Conservation (phyloP, 2,113 vertebrate genomes). For the Cyprinodon tularosa region DNA sequence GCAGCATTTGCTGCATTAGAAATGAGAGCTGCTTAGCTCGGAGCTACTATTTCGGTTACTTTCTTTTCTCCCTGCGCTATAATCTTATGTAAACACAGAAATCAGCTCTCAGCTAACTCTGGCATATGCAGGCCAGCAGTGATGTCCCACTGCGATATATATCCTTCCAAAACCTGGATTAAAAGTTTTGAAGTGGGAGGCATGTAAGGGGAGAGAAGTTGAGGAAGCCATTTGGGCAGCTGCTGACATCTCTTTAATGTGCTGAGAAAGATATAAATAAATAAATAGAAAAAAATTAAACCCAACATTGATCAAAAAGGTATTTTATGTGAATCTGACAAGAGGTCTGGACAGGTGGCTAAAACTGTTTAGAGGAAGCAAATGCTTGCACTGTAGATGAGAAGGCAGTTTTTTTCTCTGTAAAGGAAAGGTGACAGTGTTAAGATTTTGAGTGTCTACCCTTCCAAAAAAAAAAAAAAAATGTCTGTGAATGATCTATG, state of each 20-base stretch:
- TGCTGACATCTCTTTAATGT: conserved; percentile 35
- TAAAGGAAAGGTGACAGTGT: not conserved
- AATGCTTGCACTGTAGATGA: not conserved
- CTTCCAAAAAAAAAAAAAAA: conserved; percentile 12
- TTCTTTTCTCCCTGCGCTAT: conserved; percentile 61
- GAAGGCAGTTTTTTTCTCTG: not conserved
- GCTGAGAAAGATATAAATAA: conserved; percentile 8
- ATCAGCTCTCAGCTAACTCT: conserved; percentile 65
- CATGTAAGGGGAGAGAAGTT: conserved; percentile 41
- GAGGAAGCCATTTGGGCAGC: conserved; percentile 19
- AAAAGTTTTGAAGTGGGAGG: conserved; percentile 60
- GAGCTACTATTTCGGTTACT: conserved; percentile 61
- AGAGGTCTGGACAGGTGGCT: not conserved
- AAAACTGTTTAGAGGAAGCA: conserved; percentile 18
- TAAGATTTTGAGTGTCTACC: not conserved
- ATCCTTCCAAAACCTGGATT: conserved; percentile 69
- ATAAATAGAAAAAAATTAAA: conserved; percentile 24
- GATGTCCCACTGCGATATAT: conserved; percentile 67
- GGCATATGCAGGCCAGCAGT: conserved; percentile 68
- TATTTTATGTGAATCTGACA: conserved; percentile 24
- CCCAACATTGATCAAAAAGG: not conserved
- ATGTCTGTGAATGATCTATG: conserved; percentile 81
- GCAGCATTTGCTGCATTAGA: conserved; percentile 63
- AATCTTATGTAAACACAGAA: conserved; percentile 76
- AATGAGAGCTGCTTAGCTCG: conserved; percentile 57